These are phyloP conservation scores for Drosophila sulfurigaster DNA, from an alignment of 1,140 invertebrate genomes.

Conservation along the genomic window DNA sequence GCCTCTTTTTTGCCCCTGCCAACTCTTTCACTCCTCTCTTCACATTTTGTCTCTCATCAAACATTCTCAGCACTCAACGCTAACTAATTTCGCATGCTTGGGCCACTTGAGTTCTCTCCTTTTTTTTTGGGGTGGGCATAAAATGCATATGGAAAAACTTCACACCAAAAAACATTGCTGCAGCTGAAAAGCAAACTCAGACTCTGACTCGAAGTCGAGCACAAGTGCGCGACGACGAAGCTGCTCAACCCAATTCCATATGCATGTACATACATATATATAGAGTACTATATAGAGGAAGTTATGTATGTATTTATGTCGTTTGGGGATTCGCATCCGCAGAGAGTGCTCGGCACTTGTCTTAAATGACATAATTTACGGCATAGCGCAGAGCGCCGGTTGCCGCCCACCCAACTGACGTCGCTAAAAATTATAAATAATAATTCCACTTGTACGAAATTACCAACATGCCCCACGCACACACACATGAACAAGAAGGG, in stretches of 20 bases:
- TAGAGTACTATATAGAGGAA: conserved; percentile 17
- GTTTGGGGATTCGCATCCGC: conserved; percentile 40
- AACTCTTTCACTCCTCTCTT: conserved; percentile 10
- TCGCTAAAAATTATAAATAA: conserved; percentile 80
- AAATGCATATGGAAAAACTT: conserved; percentile 73
- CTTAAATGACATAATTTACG: conserved; percentile 82
- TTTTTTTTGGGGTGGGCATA: conserved; percentile 40
- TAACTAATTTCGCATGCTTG: conserved; percentile 75
- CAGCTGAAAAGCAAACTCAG: background rate
- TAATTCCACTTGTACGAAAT: conserved; percentile 82
- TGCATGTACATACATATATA: conserved; percentile 50
- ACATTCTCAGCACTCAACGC: conserved; percentile 71
- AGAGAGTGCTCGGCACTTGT: conserved; percentile 58
- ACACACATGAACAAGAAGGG: conserved; percentile 14
- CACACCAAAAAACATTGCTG: background rate
- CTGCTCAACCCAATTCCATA: conserved; percentile 79
- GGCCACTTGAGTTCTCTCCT: conserved; percentile 48
- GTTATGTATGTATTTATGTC: conserved; percentile 50
- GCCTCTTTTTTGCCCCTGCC: background rate
- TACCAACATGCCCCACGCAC: conserved; percentile 60
- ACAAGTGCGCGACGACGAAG: conserved; percentile 34
- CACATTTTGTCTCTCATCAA: conserved; percentile 28
- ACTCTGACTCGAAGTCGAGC: conserved; percentile 19
- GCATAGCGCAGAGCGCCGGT: conserved; percentile 77
- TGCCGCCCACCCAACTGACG: conserved; percentile 76